Percentiles rank a stretch among this genome's conserved stretches.
These are phyloP conservation scores for Microtus ochrogaster DNA, from an alignment of 2,113 vertebrate species.

Conservation along the genomic window DNA sequence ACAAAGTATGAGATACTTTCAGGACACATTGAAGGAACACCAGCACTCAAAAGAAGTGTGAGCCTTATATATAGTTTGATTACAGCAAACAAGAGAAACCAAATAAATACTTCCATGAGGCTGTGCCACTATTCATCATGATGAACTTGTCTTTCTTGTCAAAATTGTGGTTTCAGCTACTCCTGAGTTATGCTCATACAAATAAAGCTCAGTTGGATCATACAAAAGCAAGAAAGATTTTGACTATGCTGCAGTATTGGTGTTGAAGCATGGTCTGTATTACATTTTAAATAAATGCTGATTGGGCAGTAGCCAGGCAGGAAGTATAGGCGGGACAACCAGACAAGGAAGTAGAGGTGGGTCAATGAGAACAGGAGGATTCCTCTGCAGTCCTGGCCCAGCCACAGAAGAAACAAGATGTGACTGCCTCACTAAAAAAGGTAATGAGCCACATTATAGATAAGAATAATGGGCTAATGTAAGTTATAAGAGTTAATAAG, in stretches of 20 bases:
- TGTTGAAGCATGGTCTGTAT: too few relatives aligned
- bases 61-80: neutral
- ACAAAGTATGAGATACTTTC: neutral
- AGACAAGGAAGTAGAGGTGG: too few relatives aligned
- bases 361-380: too few relatives aligned
- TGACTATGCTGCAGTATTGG: neutral
- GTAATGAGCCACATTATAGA: too few relatives aligned
- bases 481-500: too few relatives aligned
- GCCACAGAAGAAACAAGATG: too few relatives aligned
- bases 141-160: neutral
- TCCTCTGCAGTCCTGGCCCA: too few relatives aligned
- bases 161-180: neutral
- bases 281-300: too few relatives aligned
- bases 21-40: slow-evolving; percentile 6
- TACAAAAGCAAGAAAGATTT: neutral
- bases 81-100: slow-evolving; percentile 47
- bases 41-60: neutral
- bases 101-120: slow-evolving; percentile 3
- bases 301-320: too few relatives aligned
- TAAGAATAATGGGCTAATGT: too few relatives aligned
- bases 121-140: neutral
- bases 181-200: neutral
- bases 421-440: too few relatives aligned
- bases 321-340: too few relatives aligned
- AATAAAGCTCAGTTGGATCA: neutral